Base-by-base conservation (phyloP, 2,113 vertebrate species). In the Zingel zingel region DNA sequence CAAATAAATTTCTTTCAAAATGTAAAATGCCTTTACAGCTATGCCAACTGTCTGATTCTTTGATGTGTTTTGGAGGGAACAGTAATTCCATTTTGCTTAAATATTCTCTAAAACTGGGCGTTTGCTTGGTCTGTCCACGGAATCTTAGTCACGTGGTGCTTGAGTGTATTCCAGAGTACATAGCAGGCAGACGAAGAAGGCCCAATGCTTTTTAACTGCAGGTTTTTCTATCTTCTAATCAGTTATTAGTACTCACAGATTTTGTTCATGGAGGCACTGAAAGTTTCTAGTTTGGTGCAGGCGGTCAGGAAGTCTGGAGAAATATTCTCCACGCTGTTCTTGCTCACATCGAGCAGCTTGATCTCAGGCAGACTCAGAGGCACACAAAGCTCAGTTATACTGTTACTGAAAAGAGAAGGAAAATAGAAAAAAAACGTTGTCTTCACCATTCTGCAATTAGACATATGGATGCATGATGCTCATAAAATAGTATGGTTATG, bases 311-410 rank as follows among this genome's bases (percentile, higher is more conserved):
- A 94, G 73, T 96, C 91, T 1, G 94, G 88, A 72, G 93, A 93
- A 47, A 99, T 88, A 1, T 72, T 90, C 36, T 94, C 93, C 90
- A 99, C 92, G 48, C 21, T 74, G 89, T 99, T 99, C 90, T 96
- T 98, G 90, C 96, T 97, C 81, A 99, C 91, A 15, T 99, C 98
- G 58, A 99, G 94, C 88, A 95, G 91, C 89, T 95, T 97, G 85
- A 99, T 70, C 82, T 98, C 96, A 64, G 95, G 93, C 75, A 99
- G 95, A 83, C 66, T 83, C 14, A 97, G 86, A 0, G 96, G 93
- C 2, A 75, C 83, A 62, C 78, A 83, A n/a, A 98, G 92, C 68
- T 92, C 93, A 3, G 93, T 90, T 63, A 99, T 94, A 81, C 92
- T 92, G 94, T 99, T 99, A 57, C 98, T 99, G 70, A 43, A 74